Evolutionary conservation across 2,113 vertebrate genomes (phyloP).

Genomic region (Myocastor coypus): DNA sequence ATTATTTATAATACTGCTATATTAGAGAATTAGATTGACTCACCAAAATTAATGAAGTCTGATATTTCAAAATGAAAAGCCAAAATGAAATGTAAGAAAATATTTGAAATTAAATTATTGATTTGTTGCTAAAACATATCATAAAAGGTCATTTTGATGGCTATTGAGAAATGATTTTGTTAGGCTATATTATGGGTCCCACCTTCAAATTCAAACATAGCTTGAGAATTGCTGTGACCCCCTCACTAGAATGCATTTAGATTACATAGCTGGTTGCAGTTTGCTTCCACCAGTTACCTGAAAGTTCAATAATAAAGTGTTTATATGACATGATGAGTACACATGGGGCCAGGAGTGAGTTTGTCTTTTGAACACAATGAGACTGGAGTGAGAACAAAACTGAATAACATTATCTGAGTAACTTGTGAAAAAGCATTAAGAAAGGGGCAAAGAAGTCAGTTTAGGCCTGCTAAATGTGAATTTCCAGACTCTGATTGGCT

Average conservation of each 20-base stretch:
- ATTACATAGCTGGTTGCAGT: not conserved
- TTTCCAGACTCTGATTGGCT: not conserved
- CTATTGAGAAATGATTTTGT: not conserved
- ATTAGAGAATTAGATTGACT: not conserved
- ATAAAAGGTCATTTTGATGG: not conserved
- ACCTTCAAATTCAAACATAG: not conserved
- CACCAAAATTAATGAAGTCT: not conserved
- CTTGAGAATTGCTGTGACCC: not conserved
- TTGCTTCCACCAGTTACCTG: not conserved
- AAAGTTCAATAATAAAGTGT: not conserved
- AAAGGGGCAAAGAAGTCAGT: not conserved
- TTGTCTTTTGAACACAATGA: not conserved
- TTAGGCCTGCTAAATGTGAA: not conserved
- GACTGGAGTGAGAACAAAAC: not conserved
- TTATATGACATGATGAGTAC: not conserved
- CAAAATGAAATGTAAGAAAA: not conserved
- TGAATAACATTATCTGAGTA: not conserved
- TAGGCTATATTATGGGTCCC: not conserved
- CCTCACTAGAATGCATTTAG: not conserved
- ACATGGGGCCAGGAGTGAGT: not conserved
- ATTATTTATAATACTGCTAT: not conserved
- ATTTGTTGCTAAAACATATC: not conserved
- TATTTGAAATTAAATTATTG: not conserved
- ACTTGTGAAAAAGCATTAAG: not conserved
- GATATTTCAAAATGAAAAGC: conserved; percentile 22